phyloP scores from a whole-genome alignment of 2,797 vertebrate genomes.

The Anas flavirostris region DNA sequence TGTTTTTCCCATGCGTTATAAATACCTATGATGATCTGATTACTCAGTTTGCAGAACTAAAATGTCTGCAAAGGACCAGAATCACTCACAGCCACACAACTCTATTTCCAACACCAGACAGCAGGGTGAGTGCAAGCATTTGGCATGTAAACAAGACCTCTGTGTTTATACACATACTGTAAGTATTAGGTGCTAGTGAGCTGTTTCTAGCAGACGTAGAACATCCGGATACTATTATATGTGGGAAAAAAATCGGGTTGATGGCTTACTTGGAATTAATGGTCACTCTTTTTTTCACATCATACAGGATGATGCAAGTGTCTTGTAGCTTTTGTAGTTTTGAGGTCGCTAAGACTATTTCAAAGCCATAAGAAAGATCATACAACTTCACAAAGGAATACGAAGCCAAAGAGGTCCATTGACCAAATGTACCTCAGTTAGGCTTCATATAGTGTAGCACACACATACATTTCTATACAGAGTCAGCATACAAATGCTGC shows the following conservation, averaged over 20 bases:
- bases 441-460: background rate
- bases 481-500: background rate
- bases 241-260: background rate
- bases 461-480: background rate
- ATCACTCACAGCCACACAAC: constrained; percentile 35
- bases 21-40: background rate
- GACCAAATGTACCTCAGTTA: background rate
- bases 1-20: background rate
- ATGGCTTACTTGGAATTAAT: background rate
- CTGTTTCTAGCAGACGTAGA: constrained; percentile 44
- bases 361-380: background rate
- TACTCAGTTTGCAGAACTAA: background rate
- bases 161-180: constrained; percentile 67
- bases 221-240: constrained; percentile 51
- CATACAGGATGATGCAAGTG: background rate
- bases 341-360: constrained; percentile 10
- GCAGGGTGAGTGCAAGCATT: constrained; percentile 42
- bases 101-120: constrained; percentile 9
- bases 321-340: background rate
- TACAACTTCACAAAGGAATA: background rate
- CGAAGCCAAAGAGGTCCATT: background rate
- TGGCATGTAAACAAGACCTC: constrained; percentile 63
- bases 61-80: background rate
- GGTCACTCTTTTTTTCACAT: background rate
- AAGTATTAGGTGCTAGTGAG: constrained; percentile 67